Conservation (phyloP, 2,797 vertebrate species). For the Premnoplex brunnescens region DNA sequence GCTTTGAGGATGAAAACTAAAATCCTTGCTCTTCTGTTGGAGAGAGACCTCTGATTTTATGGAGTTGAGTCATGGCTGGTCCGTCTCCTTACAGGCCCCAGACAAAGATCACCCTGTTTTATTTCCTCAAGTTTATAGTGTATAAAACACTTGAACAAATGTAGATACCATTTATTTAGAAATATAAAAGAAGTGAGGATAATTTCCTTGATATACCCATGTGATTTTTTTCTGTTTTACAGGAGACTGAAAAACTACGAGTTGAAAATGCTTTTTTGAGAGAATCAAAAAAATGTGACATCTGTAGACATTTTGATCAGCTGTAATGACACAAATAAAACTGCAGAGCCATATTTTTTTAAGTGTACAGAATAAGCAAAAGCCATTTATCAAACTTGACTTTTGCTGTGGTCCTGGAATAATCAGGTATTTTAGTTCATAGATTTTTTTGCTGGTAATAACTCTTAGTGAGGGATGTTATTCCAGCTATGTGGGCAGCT, state of each 20-base stretch:
- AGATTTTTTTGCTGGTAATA: not conserved
- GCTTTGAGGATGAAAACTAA: not conserved
- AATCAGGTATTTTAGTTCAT: not conserved
- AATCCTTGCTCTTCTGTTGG: not conserved
- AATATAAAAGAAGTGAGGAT: not conserved
- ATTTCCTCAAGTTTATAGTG: not conserved
- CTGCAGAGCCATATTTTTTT: not conserved
- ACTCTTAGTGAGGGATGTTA: not conserved
- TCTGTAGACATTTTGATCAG: not conserved
- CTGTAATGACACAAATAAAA: not conserved
- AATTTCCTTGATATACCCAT: not conserved
- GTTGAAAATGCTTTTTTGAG: constrained; percentile 75
- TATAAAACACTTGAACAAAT: not conserved
- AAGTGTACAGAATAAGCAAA: not conserved
- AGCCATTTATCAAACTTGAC: not conserved
- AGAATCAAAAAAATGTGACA: constrained; percentile 67
- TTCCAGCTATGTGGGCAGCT: not conserved
- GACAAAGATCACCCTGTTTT: not conserved
- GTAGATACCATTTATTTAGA: not conserved
- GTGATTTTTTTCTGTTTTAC: not conserved
- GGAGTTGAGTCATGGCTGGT: not conserved
- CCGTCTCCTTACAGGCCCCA: not conserved
- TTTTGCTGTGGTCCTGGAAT: not conserved
- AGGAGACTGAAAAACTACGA: constrained; percentile 77
- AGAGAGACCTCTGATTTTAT: not conserved